Evolutionary conservation across 2,797 vertebrate species (phyloP).

Genomic region (Falco naumanni): DNA sequence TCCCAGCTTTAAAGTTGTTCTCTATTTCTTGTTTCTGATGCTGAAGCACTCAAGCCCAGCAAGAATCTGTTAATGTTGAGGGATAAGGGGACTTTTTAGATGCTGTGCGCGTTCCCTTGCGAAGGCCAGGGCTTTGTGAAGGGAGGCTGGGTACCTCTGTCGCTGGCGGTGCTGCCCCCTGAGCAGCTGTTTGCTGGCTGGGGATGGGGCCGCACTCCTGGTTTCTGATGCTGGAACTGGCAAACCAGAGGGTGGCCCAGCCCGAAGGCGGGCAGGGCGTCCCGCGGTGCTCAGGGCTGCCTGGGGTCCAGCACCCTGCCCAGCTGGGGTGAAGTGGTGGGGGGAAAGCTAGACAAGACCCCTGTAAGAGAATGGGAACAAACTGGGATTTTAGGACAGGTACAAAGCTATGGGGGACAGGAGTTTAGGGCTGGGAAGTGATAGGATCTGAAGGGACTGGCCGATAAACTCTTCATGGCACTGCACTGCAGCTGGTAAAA

Average conservation of each 20-base stretch:
- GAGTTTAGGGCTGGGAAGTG: background rate
- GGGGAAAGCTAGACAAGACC: background rate
- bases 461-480: background rate
- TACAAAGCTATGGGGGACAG: background rate
- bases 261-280: rapidly evolving
- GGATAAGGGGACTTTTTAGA: background rate
- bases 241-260: background rate
- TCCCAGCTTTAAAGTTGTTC: background rate
- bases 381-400: background rate
- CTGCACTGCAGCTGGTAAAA: background rate
- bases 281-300: background rate
- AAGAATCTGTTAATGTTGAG: background rate
- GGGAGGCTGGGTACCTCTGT: background rate
- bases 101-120: background rate
- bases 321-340: background rate
- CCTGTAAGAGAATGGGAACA: background rate
- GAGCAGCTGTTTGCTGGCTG: background rate
- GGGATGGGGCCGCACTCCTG: background rate
- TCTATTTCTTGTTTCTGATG: background rate
- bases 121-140: background rate
- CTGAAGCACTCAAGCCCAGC: background rate
- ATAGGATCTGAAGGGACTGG: background rate
- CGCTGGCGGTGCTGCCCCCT: background rate
- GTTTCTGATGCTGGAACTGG: background rate
- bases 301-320: background rate